These are phyloP conservation scores for Centropyge bicolor DNA, from an alignment of 2,797 vertebrate species.

Conservation along the genomic window DNA sequence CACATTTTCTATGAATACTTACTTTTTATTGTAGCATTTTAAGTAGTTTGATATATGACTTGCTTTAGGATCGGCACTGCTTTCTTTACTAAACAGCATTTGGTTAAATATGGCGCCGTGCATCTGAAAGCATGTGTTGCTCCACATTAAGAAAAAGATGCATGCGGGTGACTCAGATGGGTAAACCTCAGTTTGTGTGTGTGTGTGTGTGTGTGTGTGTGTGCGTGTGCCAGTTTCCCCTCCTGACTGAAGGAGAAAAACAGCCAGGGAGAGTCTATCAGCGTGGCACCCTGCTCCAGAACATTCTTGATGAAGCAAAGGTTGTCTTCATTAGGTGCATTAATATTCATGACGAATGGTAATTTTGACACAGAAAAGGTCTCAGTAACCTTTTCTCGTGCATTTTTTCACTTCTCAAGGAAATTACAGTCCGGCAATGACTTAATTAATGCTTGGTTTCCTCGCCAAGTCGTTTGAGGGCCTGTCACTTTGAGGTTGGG, in stretches of 20 bases:
- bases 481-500: slow-evolving; percentile 95
- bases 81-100: slow-evolving; percentile 40
- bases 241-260: slow-evolving; percentile 85
- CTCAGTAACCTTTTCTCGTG: slow-evolving; percentile 99
- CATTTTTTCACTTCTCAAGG: slow-evolving; percentile 99
- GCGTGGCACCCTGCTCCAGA: slow-evolving; percentile 98
- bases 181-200: slow-evolving; percentile 71
- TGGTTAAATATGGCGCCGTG: slow-evolving; percentile 55
- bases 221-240: slow-evolving; percentile 77
- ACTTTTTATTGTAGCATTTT: background rate
- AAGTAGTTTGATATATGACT: background rate
- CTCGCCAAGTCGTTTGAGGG: slow-evolving; percentile 91
- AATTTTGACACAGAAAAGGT: slow-evolving; percentile 99
- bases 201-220: slow-evolving; percentile 52
- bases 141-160: slow-evolving; percentile 66
- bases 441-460: slow-evolving; percentile 99
- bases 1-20: background rate
- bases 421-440: slow-evolving; percentile 99
- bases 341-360: slow-evolving; percentile 99
- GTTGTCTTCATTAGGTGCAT: slow-evolving; percentile 99
- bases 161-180: slow-evolving; percentile 67
- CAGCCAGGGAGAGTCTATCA: slow-evolving; percentile 91
- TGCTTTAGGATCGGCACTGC: background rate
- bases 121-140: slow-evolving; percentile 66
- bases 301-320: slow-evolving; percentile 99